A percentile compares a stretch with the other conserved stretches of the same genome.
phyloP scores from a whole-genome alignment of 2,797 vertebrate genomes.

The Lacerta viridis region DNA sequence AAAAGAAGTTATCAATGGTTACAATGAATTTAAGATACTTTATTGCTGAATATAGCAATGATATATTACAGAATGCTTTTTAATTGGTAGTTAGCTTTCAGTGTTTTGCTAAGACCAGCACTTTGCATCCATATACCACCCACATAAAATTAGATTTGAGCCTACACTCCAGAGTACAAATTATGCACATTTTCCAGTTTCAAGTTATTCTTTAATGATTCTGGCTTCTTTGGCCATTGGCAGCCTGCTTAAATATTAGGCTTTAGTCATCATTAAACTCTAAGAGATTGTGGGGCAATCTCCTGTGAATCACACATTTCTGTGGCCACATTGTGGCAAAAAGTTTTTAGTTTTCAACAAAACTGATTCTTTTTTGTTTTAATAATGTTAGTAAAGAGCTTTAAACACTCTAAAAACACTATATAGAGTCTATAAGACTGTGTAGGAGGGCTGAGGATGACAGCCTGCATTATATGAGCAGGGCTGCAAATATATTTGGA shows the following conservation, averaged over 20 bases:
- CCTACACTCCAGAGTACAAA: slow-evolving; percentile 30
- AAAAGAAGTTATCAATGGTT: slow-evolving; percentile 52
- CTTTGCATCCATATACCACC: slow-evolving; percentile 47
- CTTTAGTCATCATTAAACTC: slow-evolving; percentile 12
- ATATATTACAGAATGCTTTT: slow-evolving; percentile 52
- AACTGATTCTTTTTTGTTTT: not conserved
- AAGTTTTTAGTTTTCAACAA: not conserved
- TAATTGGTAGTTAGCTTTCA: slow-evolving; percentile 48
- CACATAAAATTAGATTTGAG: slow-evolving; percentile 53
- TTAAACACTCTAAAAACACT: too few relatives aligned
- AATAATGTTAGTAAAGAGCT: too few relatives aligned
- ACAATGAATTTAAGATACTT: slow-evolving; percentile 58
- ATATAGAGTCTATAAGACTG: not conserved
- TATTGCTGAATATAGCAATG: slow-evolving; percentile 41
- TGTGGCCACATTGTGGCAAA: not conserved
- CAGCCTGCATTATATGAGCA: not conserved
- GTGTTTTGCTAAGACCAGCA: slow-evolving; percentile 46
- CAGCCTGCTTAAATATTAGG: slow-evolving; percentile 5
- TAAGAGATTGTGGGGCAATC: not conserved
- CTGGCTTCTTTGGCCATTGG: not conserved
- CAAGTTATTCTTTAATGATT: slow-evolving; percentile 22
- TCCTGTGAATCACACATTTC: not conserved
- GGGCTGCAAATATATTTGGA: not conserved
- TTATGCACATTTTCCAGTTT: slow-evolving; percentile 5
- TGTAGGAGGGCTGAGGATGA: not conserved